A percentile compares a stretch with the other conserved stretches of the same genome.
These are phyloP conservation scores for Bucorvus abyssinicus DNA, from an alignment of 2,797 vertebrate species.

Conservation along the genomic window DNA sequence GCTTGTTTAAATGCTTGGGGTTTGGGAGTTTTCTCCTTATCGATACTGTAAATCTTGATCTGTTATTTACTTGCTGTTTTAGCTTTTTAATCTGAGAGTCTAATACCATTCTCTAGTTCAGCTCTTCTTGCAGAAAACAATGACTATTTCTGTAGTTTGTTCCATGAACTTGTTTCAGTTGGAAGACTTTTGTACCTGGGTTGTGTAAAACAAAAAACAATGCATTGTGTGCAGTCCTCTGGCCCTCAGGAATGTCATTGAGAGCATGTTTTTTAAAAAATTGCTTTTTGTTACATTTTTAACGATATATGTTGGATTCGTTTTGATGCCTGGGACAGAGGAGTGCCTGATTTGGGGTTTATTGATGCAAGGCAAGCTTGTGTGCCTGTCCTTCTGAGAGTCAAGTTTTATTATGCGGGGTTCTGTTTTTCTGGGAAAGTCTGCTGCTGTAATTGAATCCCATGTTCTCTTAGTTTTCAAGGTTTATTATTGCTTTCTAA, in stretches of 20 bases:
- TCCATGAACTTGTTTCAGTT: constrained; percentile 8
- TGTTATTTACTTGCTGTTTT: not conserved
- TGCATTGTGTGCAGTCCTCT: constrained; percentile 31
- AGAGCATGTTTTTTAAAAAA: constrained; percentile 1
- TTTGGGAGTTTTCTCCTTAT: not conserved
- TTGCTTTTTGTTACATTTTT: constrained; percentile 15
- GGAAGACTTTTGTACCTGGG: constrained; percentile 30
- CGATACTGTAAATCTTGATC: not conserved
- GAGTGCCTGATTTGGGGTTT: constrained; percentile 14
- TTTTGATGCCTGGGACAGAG: constrained; percentile 32
- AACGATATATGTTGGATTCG: constrained; percentile 26
- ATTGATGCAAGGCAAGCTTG: not conserved
- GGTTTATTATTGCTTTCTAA: constrained; percentile 27
- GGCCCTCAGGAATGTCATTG: not conserved
- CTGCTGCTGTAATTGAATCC: constrained; percentile 14
- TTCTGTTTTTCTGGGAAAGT: not conserved
- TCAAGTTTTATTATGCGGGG: not conserved
- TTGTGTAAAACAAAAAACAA: constrained; percentile 42
- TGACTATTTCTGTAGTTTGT: not conserved
- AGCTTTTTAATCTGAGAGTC: not conserved
- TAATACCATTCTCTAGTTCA: not conserved
- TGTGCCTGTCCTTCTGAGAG: constrained; percentile 6
- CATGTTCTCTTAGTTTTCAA: not conserved
- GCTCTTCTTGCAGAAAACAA: not conserved
- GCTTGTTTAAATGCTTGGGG: not conserved